phyloP scores from a whole-genome alignment of 2,113 vertebrate genomes.

The Rhineura floridana region DNA sequence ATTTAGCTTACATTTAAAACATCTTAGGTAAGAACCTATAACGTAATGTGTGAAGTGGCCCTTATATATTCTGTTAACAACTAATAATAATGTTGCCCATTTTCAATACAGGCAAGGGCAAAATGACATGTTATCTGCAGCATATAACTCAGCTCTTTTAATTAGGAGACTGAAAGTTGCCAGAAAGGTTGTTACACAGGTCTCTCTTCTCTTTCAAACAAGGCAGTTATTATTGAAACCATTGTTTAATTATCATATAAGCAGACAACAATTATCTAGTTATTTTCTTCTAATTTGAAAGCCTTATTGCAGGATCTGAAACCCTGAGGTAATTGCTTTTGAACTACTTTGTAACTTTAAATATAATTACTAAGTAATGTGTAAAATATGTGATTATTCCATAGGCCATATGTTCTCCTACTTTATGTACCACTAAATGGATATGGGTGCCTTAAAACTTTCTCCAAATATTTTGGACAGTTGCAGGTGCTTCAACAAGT shows the following conservation, averaged over 20 bases:
- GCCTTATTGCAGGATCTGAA: slow-evolving; percentile 39
- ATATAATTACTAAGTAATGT: slow-evolving; percentile 62
- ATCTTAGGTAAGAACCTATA: not conserved
- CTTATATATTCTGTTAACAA: not conserved
- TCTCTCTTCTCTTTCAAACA: not conserved
- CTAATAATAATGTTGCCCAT: not conserved
- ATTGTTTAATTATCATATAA: slow-evolving; percentile 49
- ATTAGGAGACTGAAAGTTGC: not conserved
- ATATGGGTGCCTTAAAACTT: not conserved
- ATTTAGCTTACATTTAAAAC: not conserved
- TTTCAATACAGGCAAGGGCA: not conserved
- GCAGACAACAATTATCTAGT: slow-evolving; percentile 50
- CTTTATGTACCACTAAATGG: not conserved
- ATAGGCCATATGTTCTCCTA: slow-evolving; percentile 39
- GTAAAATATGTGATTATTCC: slow-evolving; percentile 60
- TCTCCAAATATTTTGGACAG: not conserved
- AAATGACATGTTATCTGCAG: slow-evolving; percentile 25
- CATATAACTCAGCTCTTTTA: not conserved
- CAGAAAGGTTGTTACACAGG: slow-evolving; percentile 3
- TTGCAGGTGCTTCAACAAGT: not conserved
- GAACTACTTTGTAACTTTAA: slow-evolving; percentile 57
- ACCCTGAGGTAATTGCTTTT: slow-evolving; percentile 56
- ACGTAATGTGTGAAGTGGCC: not conserved
- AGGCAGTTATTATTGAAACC: slow-evolving; percentile 21
- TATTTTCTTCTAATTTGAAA: slow-evolving; percentile 54